Base-by-base conservation (phyloP, 37 sponge, comb jelly and placozoan species). In the Mnemiopsis leidyi region DNA sequence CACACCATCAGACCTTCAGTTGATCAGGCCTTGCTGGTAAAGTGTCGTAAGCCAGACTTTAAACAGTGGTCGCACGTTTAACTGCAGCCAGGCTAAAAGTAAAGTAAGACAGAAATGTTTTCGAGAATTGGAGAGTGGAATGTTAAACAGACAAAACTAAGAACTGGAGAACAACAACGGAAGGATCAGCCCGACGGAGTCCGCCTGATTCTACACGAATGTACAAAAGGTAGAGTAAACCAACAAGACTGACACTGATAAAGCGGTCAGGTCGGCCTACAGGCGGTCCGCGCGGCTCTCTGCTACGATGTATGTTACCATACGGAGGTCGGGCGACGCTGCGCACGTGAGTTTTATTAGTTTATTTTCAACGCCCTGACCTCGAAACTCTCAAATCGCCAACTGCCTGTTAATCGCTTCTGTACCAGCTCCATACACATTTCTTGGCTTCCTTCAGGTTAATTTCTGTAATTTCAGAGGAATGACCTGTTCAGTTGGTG, bases 301-400 rank as follows among this genome's bases (percentile, higher is more conserved):
- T 77, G 36, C 79, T 36, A 77, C 9, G 79, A 31, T 77, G 79
- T 77, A 77, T 77, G 79, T 77, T 77, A 77, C 79, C 79, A 32
- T 77, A 32, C 79, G 79, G 79, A 26, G 9, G 9, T 77, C 9
- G 33, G 79, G 33, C 79, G 30, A 36, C 36, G 32, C 32, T 77
- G 79, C 79, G 79, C 79, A 77, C 79, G 79, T 77, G 79, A 77
- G 79, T 13, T 5, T 26, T 26, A 77, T 77, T 77, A 77, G 79
- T 77, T 31, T 77, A 77, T 77, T 77, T 77, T 77, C 79, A 77
- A 77, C 79, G 79, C 79, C 79, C 79, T 77, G 18, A 77, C 26
- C 36, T 77, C 32, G 79, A 77, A 77, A 77, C 79, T 77, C 79
- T 77, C 79, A 77, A 77, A 77, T 77, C 33, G 79, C 79, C 79